A percentile compares a stretch with the other conserved stretches of the same genome.
Evolutionary conservation across 2,113 vertebrate genomes (phyloP).

Genomic region (Megaleporinus macrocephalus): DNA sequence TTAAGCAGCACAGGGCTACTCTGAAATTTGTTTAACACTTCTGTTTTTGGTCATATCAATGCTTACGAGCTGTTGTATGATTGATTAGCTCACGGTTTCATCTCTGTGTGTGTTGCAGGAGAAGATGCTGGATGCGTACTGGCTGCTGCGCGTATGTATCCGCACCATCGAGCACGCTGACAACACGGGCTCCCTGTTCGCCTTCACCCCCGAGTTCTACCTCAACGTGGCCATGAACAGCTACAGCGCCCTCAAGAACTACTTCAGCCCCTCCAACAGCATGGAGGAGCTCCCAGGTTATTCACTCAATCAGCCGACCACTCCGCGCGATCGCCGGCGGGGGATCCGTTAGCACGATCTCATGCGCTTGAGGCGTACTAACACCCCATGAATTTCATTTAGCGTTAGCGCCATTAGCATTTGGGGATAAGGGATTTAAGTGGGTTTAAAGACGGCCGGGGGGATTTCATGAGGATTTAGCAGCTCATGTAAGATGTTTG

Average conservation of each 20-base stretch:
- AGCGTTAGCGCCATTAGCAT: neutral
- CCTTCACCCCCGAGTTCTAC: conserved; percentile 97
- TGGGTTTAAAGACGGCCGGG: neutral
- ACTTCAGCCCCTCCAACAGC: conserved; percentile 93
- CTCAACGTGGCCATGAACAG: conserved; percentile 97
- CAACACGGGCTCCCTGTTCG: conserved; percentile 86
- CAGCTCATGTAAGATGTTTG: neutral
- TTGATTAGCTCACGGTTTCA: too few relatives aligned
- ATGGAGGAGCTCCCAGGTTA: conserved; percentile 96
- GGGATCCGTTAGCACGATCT: neutral
- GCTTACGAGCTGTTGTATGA: neutral
- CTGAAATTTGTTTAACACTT: too few relatives aligned
- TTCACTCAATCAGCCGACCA: neutral
- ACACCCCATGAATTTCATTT: neutral
- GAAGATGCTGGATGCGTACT: conserved; percentile 97
- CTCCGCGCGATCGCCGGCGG: neutral
- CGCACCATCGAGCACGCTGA: conserved; percentile 90
- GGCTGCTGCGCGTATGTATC: conserved; percentile 92
- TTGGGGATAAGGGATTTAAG: neutral
- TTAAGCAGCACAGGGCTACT: too few relatives aligned
- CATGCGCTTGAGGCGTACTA: neutral
- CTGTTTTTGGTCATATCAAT: neutral
- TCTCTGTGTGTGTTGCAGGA: conserved; percentile 76
- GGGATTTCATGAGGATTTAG: neutral
- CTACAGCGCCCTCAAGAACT: conserved; percentile 98